A percentile compares a stretch with the other conserved stretches of the same genome.
Evolutionary conservation across 2,113 vertebrate genomes (phyloP).

Genomic region (Anhinga rufa): DNA sequence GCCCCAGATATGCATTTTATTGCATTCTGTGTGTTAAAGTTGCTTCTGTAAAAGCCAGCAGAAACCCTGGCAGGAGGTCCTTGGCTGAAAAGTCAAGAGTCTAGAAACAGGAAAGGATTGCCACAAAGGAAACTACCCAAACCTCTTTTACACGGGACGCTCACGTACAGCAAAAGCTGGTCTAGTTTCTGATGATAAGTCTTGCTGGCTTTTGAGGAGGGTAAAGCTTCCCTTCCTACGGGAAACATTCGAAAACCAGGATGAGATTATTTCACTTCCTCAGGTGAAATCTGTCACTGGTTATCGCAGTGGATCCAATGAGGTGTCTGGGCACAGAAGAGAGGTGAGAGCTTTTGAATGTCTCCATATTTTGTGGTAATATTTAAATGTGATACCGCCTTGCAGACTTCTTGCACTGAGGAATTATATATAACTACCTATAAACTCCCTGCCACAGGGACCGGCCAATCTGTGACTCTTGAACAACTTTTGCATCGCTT

Average conservation of each 20-base stretch:
- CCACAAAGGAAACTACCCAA: background rate
- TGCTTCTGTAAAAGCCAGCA: background rate
- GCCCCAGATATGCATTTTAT: background rate
- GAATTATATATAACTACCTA: background rate
- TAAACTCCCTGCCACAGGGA: background rate
- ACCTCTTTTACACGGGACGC: background rate
- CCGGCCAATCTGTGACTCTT: background rate
- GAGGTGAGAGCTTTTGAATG: background rate
- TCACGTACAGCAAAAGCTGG: background rate
- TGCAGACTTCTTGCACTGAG: background rate
- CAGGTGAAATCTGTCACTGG: background rate
- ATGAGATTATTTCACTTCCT: background rate
- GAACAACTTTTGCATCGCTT: background rate
- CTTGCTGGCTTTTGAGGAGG: background rate
- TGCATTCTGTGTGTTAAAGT: background rate
- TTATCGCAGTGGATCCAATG: background rate
- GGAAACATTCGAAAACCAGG: background rate
- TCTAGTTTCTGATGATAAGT: background rate
- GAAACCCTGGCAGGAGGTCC: background rate
- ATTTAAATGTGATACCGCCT: background rate
- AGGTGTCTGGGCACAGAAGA: background rate
- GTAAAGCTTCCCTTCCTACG: background rate
- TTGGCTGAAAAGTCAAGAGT: background rate
- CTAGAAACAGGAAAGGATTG: background rate
- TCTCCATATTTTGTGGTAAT: background rate